Evolutionary conservation across 2,113 vertebrate genomes (phyloP).

Genomic region (Neolamprologus sp.): DNA sequence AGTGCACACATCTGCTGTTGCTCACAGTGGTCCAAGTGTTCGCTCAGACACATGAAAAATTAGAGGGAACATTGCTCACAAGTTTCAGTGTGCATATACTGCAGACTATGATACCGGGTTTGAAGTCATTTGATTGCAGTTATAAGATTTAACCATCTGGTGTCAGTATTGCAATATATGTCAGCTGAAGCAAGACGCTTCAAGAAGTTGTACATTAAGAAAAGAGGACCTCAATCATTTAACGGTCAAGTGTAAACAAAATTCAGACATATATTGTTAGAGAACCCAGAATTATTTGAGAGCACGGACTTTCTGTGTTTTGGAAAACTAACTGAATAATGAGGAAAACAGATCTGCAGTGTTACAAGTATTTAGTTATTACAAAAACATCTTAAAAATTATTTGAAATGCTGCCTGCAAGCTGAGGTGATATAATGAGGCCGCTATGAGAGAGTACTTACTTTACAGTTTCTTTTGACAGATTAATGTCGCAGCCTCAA

Average conservation of each 20-base stretch:
- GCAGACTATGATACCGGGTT: not conserved
- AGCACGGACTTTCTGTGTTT: not conserved
- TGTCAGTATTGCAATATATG: conserved; percentile 27
- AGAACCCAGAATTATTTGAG: not conserved
- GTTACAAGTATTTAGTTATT: not conserved
- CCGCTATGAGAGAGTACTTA: not conserved
- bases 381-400: not conserved
- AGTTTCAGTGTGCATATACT: not conserved
- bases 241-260: not conserved
- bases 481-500: accelerated
- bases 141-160: not conserved
- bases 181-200: not conserved
- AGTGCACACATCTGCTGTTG: accelerated
- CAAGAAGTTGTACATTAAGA: not conserved
- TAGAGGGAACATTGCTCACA: not conserved
- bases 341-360: not conserved
- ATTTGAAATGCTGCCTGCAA: not conserved
- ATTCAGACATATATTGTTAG: not conserved
- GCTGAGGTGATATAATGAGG: not conserved
- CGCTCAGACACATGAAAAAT: no score
- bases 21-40: no score
- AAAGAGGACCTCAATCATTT: not conserved
- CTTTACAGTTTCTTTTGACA: not conserved
- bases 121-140: not conserved
- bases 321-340: not conserved